Conservation (phyloP, 1,140 invertebrate species). For the Solenopsis invicta region DNA sequence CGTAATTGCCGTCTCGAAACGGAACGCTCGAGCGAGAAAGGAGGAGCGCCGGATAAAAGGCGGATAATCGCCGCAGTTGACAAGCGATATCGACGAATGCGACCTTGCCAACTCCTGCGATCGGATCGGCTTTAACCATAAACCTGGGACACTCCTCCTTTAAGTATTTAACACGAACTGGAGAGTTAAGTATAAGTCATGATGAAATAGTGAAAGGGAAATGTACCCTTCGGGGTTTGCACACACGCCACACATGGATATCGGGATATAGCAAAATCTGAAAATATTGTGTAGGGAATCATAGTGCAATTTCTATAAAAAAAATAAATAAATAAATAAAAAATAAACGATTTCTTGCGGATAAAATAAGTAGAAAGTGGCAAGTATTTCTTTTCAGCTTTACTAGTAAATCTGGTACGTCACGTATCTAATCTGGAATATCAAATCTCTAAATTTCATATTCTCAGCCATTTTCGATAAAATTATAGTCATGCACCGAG, state of each 20-base stretch:
- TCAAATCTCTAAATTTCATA: background rate
- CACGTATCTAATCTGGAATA: background rate
- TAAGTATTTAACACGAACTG: constrained; percentile 34
- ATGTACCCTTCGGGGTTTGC: constrained; percentile 1
- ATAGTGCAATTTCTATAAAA: background rate
- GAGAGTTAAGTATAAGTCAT: constrained; percentile 4
- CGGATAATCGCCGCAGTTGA: constrained; percentile 55
- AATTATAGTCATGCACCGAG: background rate
- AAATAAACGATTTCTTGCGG: background rate
- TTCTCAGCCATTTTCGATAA: background rate
- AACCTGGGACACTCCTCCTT: constrained; percentile 15
- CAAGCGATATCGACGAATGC: constrained; percentile 60
- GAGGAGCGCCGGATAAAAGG: constrained; percentile 55
- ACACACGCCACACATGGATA: background rate
- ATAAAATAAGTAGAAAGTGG: background rate
- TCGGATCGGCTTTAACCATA: constrained; percentile 14
- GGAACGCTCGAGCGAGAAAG: constrained; percentile 52
- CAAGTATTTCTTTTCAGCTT: background rate
- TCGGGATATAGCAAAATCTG: background rate
- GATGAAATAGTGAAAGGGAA: constrained; percentile 47
- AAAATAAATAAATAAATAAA: too few species aligned
- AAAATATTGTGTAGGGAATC: constrained; percentile 6
- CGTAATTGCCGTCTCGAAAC: constrained; percentile 51
- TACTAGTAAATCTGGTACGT: background rate
- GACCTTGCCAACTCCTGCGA: constrained; percentile 43